phyloP scores from a whole-genome alignment of 2,797 vertebrate species.

The Karalla daura region DNA sequence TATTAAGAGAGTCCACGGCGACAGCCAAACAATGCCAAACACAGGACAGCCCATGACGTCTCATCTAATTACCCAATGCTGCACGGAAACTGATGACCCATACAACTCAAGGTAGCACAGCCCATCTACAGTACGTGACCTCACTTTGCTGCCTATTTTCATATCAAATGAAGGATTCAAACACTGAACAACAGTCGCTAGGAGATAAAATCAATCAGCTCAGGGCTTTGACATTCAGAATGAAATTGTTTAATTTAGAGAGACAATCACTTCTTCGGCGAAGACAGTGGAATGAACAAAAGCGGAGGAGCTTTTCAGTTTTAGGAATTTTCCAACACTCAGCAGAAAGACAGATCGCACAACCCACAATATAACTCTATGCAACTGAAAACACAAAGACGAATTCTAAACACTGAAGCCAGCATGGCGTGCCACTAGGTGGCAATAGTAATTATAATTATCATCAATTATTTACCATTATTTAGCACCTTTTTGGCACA shows the following conservation, averaged over 20 bases:
- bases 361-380: too few relatives aligned
- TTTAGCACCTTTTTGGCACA: too few relatives aligned
- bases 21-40: slow-evolving; percentile 16
- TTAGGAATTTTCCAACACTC: slow-evolving; percentile 20
- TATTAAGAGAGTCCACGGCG: slow-evolving; percentile 12
- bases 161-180: slow-evolving; percentile 24
- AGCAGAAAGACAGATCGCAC: too few relatives aligned
- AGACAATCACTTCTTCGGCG: slow-evolving; percentile 50
- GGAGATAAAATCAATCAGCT: slow-evolving; percentile 56
- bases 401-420: too few relatives aligned
- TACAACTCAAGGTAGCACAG: slow-evolving; percentile 42
- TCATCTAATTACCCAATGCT: slow-evolving; percentile 57
- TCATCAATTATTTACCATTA: too few relatives aligned
- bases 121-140: slow-evolving; percentile 29
- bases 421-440: too few relatives aligned
- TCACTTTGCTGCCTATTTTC: slow-evolving; percentile 39
- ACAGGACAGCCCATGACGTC: slow-evolving; percentile 52
- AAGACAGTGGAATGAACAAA: slow-evolving; percentile 48
- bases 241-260: slow-evolving; percentile 42
- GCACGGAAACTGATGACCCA: slow-evolving; percentile 48
- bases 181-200: slow-evolving; percentile 28
- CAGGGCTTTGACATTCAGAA: slow-evolving; percentile 24
- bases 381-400: too few relatives aligned
- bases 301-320: slow-evolving; percentile 28
- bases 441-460: too few relatives aligned